These are phyloP conservation scores for Apis dorsata DNA, from an alignment of 1,140 invertebrate genomes.

Conservation along the genomic window DNA sequence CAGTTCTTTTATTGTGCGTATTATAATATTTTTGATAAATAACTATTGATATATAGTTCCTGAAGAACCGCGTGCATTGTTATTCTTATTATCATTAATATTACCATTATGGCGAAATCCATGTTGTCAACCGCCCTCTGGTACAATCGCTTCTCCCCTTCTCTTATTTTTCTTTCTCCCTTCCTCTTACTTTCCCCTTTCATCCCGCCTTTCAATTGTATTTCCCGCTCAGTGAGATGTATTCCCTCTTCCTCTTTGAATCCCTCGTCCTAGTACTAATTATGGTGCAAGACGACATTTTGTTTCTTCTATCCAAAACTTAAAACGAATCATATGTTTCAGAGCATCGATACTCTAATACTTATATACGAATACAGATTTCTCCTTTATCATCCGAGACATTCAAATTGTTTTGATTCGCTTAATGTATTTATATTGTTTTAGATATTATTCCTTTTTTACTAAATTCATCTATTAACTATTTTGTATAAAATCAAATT, in stretches of 20 bases:
- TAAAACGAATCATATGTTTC: slow-evolving; percentile 72
- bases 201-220: slow-evolving; percentile 60
- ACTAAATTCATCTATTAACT: not conserved
- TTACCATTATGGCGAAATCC: slow-evolving; percentile 70
- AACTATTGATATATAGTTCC: not conserved
- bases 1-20: not conserved
- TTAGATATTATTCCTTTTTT: not conserved
- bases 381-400: slow-evolving; percentile 53
- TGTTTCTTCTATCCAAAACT: slow-evolving; percentile 70
- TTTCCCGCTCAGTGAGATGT: slow-evolving; percentile 57
- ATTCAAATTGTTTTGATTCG: not conserved
- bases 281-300: slow-evolving; percentile 79
- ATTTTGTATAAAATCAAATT: not conserved
- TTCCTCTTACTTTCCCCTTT: slow-evolving; percentile 53
- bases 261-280: slow-evolving; percentile 68
- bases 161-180: slow-evolving; percentile 59
- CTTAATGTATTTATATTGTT: not conserved
- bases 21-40: not conserved
- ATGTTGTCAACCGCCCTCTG: slow-evolving; percentile 68
- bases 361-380: slow-evolving; percentile 36
- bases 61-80: slow-evolving; percentile 60
- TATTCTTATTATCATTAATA: slow-evolving; percentile 50
- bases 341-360: slow-evolving; percentile 56
- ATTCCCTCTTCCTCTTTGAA: slow-evolving; percentile 40
- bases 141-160: slow-evolving; percentile 64